These are phyloP conservation scores for Myripristis jacobus DNA, from an alignment of 2,797 vertebrate species.

Conservation along the genomic window DNA sequence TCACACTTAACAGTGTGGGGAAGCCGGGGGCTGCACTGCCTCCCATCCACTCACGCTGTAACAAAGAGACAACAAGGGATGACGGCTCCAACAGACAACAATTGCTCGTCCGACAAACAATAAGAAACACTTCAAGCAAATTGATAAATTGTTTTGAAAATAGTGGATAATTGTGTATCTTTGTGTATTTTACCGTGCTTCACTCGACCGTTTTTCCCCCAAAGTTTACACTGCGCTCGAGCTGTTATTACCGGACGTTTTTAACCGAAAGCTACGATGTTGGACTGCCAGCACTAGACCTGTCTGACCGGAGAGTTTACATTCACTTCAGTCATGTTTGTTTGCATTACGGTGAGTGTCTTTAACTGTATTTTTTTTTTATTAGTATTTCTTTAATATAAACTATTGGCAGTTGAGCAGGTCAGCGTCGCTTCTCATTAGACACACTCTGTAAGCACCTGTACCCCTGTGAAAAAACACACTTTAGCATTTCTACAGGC, in stretches of 20 bases:
- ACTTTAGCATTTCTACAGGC: background rate
- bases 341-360: constrained; percentile 59
- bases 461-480: constrained; percentile 34
- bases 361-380: background rate
- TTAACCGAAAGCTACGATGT: constrained; percentile 23
- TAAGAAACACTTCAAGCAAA: constrained; percentile 17
- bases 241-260: constrained; percentile 13
- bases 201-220: background rate
- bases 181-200: background rate
- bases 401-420: background rate
- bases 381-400: background rate
- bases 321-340: constrained; percentile 20
- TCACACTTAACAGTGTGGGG: background rate
- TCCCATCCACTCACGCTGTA: constrained; percentile 53
- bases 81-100: too few relatives aligned
- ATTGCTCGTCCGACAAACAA: constrained; percentile 37
- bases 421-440: constrained; percentile 6
- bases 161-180: background rate
- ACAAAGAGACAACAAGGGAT: constrained; percentile 70
- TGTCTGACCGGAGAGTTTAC: constrained; percentile 29
- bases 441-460: constrained; percentile 46
- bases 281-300: constrained; percentile 32
- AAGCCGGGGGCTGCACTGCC: constrained; percentile 14
- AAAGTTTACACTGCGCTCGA: constrained; percentile 11
- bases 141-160: background rate